Percentiles rank a stretch among this genome's conserved stretches.
phyloP scores from a whole-genome alignment of 2,113 vertebrate genomes.

The Thryonomys swinderianus region DNA sequence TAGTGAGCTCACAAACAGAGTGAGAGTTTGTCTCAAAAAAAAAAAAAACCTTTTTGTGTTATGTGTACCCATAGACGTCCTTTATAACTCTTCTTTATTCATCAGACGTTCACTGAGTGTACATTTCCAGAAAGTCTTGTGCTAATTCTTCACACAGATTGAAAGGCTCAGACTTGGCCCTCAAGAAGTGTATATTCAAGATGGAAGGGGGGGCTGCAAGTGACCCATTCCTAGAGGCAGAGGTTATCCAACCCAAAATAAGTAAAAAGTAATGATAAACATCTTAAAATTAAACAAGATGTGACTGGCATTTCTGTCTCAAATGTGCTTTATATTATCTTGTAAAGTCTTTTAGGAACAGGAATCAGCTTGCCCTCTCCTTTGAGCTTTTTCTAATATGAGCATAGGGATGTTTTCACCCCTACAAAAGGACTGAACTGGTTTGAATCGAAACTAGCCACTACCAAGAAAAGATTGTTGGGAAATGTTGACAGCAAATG shows the following conservation, averaged over 20 bases:
- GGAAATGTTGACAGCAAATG: background rate
- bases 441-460: background rate
- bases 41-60: too few relatives aligned
- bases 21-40: too few relatives aligned
- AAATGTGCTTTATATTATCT: background rate
- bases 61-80: too few relatives aligned
- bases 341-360: background rate
- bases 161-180: too few relatives aligned
- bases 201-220: too few relatives aligned
- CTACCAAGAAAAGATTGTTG: background rate
- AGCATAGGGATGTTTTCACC: background rate
- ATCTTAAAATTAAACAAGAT: background rate
- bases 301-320: background rate
- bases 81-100: too few relatives aligned
- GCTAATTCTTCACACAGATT: too few relatives aligned
- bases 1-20: too few relatives aligned
- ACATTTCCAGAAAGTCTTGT: too few relatives aligned
- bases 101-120: too few relatives aligned
- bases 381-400: background rate
- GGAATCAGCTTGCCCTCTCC: background rate
- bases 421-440: background rate
- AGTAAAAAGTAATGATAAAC: background rate
- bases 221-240: background rate
- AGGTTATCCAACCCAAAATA: background rate
- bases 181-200: too few relatives aligned